phyloP scores from a whole-genome alignment of 2,888 invertebrate genomes.

The Urechis unicinctus region DNA sequence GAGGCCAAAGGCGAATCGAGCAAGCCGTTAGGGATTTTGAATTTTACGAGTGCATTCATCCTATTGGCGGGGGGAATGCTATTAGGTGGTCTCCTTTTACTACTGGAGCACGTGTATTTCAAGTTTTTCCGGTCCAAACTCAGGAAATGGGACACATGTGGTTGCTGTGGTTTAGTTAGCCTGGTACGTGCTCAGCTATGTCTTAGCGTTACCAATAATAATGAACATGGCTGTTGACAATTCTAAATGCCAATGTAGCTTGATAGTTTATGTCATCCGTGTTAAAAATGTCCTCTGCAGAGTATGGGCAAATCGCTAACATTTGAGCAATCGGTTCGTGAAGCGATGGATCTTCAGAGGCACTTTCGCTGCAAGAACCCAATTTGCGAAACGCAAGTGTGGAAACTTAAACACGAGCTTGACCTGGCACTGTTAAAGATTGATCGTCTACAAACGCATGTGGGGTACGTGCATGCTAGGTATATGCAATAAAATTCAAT shows the following conservation, averaged over 20 bases:
- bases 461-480: too few relatives aligned
- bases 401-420: constrained; percentile 86
- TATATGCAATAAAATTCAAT: too few relatives aligned
- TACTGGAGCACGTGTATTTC: constrained; percentile 91
- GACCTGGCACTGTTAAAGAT: constrained; percentile 79
- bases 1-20: constrained; percentile 70
- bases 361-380: constrained; percentile 71
- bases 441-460: constrained; percentile 76
- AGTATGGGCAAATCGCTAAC: constrained; percentile 72
- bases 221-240: too few relatives aligned
- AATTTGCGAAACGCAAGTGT: constrained; percentile 55
- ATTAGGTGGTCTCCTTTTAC: constrained; percentile 77
- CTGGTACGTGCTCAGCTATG: constrained; percentile 69
- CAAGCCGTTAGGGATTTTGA: constrained; percentile 57
- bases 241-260: background rate
- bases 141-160: constrained; percentile 65
- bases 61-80: constrained; percentile 90
- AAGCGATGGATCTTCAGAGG: constrained; percentile 69
- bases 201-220: background rate
- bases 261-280: too few relatives aligned
- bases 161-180: constrained; percentile 90
- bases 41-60: constrained; percentile 95
- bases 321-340: constrained; percentile 72
- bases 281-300: constrained; percentile 40
- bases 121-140: constrained; percentile 60